Conservation (phyloP, 2,113 vertebrate species). For the Campylomormyrus numenius region DNA sequence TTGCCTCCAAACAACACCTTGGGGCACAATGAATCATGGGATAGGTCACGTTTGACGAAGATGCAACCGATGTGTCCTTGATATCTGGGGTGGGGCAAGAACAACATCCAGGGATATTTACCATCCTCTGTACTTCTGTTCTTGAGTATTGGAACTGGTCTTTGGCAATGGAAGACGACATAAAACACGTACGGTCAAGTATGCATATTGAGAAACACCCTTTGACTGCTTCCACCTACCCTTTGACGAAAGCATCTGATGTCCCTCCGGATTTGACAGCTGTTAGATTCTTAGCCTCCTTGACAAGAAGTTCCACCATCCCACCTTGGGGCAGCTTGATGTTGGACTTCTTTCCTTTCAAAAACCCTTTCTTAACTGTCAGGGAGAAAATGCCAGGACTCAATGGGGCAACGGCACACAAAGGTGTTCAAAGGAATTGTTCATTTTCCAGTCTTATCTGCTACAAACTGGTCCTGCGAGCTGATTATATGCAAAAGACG, state of each 20-base stretch:
- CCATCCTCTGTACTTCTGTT: background rate
- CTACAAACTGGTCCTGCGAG: background rate
- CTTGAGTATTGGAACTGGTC: background rate
- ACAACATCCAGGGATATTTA: background rate
- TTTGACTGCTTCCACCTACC: constrained; percentile 54
- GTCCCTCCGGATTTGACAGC: constrained; percentile 87
- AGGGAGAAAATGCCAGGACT: background rate
- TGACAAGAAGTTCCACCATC: constrained; percentile 86
- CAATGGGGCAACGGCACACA: background rate
- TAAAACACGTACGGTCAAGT: background rate
- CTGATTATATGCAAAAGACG: background rate
- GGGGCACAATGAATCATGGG: background rate
- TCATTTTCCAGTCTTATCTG: background rate
- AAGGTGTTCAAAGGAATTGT: background rate
- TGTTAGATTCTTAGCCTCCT: constrained; percentile 93
- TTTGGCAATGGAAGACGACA: background rate
- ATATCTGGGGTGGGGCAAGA: background rate
- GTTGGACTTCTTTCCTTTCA: constrained; percentile 73
- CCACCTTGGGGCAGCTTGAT: constrained; percentile 72
- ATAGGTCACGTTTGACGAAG: background rate
- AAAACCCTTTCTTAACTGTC: constrained; percentile 78
- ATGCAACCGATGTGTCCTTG: background rate
- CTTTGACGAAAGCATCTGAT: constrained; percentile 94
- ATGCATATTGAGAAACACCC: background rate
- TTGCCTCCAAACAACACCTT: background rate